Conservation (phyloP, 2,888 invertebrate species). For the Hypercompe scribonia region DNA sequence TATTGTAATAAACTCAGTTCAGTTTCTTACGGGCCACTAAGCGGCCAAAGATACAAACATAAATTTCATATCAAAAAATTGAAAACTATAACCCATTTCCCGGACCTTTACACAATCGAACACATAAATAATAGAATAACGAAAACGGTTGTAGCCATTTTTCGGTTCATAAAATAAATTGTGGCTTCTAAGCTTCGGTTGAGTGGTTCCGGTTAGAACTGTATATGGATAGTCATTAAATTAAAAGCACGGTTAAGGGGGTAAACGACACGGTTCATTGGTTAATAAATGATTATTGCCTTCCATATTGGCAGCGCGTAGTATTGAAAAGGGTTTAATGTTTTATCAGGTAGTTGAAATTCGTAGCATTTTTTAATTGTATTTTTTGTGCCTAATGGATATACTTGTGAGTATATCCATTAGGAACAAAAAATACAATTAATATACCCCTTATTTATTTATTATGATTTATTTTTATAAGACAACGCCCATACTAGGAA, state of each 20-base stretch:
- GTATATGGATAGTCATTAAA: slow-evolving; percentile 36
- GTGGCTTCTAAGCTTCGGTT: slow-evolving; percentile 23
- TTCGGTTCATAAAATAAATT: slow-evolving; percentile 26
- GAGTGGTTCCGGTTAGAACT: slow-evolving; percentile 11
- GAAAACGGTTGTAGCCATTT: slow-evolving; percentile 19
- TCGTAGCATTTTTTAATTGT: too few relatives aligned
- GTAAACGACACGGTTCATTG: slow-evolving; percentile 46
- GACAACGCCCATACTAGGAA: too few relatives aligned
- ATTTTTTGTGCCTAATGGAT: too few relatives aligned
- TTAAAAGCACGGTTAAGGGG: slow-evolving; percentile 46
- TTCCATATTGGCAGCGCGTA: slow-evolving; percentile 25
- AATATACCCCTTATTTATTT: too few relatives aligned
- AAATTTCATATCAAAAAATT: neutral
- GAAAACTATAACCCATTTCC: neutral
- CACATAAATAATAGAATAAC: slow-evolving; percentile 12
- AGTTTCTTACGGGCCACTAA: neutral
- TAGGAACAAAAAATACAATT: too few relatives aligned
- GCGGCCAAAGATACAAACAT: too few relatives aligned
- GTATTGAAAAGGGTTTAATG: slow-evolving; percentile 15
- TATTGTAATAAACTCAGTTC: neutral
- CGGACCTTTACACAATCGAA: neutral
- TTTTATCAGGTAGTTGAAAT: too few relatives aligned
- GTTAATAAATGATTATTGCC: slow-evolving; percentile 47
- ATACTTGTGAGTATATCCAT: too few relatives aligned
- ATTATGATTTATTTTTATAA: too few relatives aligned